Evolutionary conservation across 1,140 invertebrate genomes (phyloP).

Genomic region (Lasioglossum albipes): DNA sequence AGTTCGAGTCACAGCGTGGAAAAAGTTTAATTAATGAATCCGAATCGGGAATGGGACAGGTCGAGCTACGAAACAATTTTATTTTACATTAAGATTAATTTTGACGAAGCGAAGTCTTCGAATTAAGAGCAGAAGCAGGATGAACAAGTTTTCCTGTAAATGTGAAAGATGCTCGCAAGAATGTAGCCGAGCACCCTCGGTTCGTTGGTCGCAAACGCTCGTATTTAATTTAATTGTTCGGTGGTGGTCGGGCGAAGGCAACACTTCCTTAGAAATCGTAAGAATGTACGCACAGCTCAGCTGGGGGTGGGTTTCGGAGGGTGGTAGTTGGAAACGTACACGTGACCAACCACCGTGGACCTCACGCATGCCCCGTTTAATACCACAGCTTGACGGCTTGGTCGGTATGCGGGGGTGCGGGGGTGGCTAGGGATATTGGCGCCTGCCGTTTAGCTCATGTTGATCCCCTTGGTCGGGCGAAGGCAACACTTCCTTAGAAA

Average conservation of each 20-base stretch:
- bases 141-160: too few relatives aligned
- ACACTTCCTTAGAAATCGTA: conserved; percentile 57
- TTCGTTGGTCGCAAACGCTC: too few relatives aligned
- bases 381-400: conserved; percentile 69
- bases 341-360: conserved; percentile 64
- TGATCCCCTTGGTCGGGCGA: conserved; percentile 64
- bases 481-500: conserved; percentile 53
- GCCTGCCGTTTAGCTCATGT: conserved; percentile 72
- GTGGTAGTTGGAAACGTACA: conserved; percentile 52
- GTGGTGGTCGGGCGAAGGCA: not conserved
- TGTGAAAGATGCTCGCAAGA: too few relatives aligned
- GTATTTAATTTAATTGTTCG: conserved; percentile 36
- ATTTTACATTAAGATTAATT: too few relatives aligned
- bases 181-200: too few relatives aligned
- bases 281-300: conserved; percentile 51
- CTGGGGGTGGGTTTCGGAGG: not conserved
- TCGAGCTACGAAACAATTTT: too few relatives aligned
- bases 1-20: too few relatives aligned
- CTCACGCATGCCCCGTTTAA: conserved; percentile 69
- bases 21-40: too few relatives aligned
- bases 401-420: conserved; percentile 51
- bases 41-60: too few relatives aligned
- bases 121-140: too few relatives aligned
- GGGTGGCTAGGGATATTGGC: conserved; percentile 71
- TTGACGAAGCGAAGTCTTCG: too few relatives aligned